phyloP scores from a whole-genome alignment of 2,888 invertebrate genomes.

The Argyresthia goedartella region DNA sequence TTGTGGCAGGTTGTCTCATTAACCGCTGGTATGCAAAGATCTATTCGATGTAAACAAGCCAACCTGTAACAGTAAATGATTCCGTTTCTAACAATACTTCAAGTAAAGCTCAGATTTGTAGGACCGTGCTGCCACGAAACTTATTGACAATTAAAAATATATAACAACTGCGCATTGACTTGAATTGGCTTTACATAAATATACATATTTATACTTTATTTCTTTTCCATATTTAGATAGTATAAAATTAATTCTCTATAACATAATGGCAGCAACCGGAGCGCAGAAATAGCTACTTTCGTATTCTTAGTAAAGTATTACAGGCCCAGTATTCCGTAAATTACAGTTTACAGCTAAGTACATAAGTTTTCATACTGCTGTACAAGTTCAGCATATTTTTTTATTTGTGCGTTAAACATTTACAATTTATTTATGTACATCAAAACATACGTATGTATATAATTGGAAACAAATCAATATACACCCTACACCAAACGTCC shows the following conservation, averaged over 20 bases:
- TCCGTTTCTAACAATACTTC: too few relatives aligned
- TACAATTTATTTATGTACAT: slow-evolving; percentile 70
- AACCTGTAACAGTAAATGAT: too few relatives aligned
- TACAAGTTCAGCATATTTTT: slow-evolving; percentile 48
- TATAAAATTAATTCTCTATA: slow-evolving; percentile 11
- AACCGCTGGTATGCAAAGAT: too few relatives aligned
- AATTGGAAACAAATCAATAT: slow-evolving; percentile 47
- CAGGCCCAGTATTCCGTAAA: slow-evolving; percentile 43
- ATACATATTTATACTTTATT: too few relatives aligned
- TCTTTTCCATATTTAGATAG: neutral
- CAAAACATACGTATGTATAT: slow-evolving; percentile 68
- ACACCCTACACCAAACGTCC: slow-evolving; percentile 53
- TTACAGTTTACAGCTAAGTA: slow-evolving; percentile 59
- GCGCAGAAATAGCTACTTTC: slow-evolving; percentile 39
- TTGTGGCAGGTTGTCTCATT: too few relatives aligned
- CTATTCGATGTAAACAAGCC: too few relatives aligned
- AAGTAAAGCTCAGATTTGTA: too few relatives aligned
- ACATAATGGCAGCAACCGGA: slow-evolving; percentile 32
- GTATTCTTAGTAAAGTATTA: slow-evolving; percentile 48
- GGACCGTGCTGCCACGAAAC: too few relatives aligned
- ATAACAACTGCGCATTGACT: neutral
- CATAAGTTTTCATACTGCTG: slow-evolving; percentile 50
- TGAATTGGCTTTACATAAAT: slow-evolving; percentile 1
- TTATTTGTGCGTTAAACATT: slow-evolving; percentile 71
- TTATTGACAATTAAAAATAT: too few relatives aligned